Percentiles rank a stretch among this genome's conserved stretches.
Evolutionary conservation across 2,888 invertebrate species (phyloP).

Genomic region (Lepidocyrtinus sp.): DNA sequence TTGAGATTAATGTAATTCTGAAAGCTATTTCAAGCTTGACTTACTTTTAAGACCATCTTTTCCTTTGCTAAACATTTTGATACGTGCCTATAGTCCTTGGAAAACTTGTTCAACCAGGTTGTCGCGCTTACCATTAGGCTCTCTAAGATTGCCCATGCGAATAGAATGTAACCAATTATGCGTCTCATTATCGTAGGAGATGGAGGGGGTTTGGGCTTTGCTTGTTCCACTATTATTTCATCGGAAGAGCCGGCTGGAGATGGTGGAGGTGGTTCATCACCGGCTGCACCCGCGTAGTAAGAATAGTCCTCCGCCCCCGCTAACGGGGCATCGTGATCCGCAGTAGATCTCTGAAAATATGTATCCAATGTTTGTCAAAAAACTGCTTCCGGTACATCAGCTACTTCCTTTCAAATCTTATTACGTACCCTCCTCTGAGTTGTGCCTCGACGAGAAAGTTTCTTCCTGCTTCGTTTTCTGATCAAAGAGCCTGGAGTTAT

Average conservation of each 20-base stretch:
- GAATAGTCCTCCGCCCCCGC: constrained; percentile 64
- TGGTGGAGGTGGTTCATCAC: constrained; percentile 55
- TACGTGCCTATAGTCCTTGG: constrained; percentile 95
- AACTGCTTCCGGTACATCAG: neutral
- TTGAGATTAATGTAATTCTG: neutral
- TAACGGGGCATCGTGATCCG: constrained; percentile 64
- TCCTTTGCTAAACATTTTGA: constrained; percentile 90
- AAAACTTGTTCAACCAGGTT: constrained; percentile 86
- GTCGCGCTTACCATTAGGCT: constrained; percentile 88
- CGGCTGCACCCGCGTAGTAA: constrained; percentile 55
- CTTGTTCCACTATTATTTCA: constrained; percentile 46
- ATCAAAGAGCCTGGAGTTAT: constrained; percentile 49
- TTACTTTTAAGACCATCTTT: constrained; percentile 89
- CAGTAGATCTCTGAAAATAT: constrained; percentile 44
- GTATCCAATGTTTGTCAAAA: neutral
- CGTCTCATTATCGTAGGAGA: constrained; percentile 71
- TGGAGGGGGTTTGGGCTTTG: constrained; percentile 48
- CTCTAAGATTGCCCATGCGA: constrained; percentile 81
- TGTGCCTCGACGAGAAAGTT: constrained; percentile 61
- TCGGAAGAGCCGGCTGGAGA: constrained; percentile 50
- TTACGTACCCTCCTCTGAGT: constrained; percentile 44
- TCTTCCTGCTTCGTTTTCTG: constrained; percentile 56
- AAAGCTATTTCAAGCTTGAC: constrained; percentile 28
- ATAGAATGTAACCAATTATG: constrained; percentile 75
- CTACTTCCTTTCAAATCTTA: no score